Evolutionary conservation across 2,797 vertebrate genomes (phyloP).

Genomic region (Myotis vivesi): DNA sequence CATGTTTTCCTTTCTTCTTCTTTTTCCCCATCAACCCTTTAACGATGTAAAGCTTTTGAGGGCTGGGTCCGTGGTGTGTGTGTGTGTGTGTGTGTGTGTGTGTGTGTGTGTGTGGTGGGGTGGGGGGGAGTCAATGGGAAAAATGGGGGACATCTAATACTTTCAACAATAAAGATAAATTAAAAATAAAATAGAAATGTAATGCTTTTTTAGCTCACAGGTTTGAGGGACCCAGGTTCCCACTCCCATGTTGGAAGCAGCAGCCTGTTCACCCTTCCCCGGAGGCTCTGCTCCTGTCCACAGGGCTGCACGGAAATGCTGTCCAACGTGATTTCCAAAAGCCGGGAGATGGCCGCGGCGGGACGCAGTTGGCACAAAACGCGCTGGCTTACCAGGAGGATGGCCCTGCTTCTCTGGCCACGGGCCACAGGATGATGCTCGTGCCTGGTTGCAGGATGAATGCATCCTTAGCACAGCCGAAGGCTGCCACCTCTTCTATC

Average conservation of each 20-base stretch:
- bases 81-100: no score
- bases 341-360: accelerated
- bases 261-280: neutral
- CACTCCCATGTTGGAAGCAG: neutral
- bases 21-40: neutral
- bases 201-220: neutral
- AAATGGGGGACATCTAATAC: no score
- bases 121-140: no score
- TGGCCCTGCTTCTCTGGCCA: neutral
- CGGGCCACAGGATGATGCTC: neutral
- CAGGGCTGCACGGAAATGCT: neutral
- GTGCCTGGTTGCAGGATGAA: neutral
- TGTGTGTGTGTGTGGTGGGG: no score
- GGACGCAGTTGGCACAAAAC: neutral
- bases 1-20: accelerated
- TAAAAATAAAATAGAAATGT: neutral
- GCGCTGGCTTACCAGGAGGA: neutral
- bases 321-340: neutral
- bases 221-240: neutral
- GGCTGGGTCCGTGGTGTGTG: no score
- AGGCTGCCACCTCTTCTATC: neutral
- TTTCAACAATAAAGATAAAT: no score
- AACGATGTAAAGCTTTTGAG: neutral
- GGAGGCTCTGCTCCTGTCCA: neutral
- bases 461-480: neutral